Evolutionary conservation across 64 coral and sea anemone species (phyloP).

Genomic region (Catalaphyllia jardinei): DNA sequence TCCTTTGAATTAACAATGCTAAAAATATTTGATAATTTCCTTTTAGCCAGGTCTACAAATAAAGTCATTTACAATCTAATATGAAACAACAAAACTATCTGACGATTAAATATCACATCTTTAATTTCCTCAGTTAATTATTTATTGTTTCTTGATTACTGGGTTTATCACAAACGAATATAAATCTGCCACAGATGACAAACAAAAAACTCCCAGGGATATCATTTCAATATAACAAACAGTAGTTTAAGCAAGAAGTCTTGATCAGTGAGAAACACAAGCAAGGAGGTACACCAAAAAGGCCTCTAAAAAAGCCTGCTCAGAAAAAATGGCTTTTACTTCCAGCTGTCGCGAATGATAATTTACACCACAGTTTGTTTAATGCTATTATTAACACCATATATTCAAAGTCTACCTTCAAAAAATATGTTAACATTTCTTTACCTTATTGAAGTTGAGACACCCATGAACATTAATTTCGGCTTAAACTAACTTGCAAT

Average conservation of each 20-base stretch:
- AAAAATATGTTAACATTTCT: neutral
- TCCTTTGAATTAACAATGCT: too few species aligned
- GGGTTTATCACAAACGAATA: neutral
- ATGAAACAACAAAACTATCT: neutral
- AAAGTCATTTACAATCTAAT: too few species aligned
- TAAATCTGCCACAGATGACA: neutral
- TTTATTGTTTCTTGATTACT: neutral
- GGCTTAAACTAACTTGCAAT: neutral
- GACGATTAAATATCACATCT: neutral
- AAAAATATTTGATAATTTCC: too few species aligned
- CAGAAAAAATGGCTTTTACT: neutral
- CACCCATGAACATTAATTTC: neutral
- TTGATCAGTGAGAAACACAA: neutral
- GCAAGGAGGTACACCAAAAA: too few species aligned
- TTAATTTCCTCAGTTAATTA: neutral
- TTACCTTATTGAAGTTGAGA: neutral
- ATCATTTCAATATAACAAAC: neutral
- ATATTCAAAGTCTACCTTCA: neutral
- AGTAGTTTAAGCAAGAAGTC: neutral
- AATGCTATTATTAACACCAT: neutral
- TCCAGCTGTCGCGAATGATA: constrained; percentile 2
- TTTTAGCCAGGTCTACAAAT: too few species aligned
- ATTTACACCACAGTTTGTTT: neutral
- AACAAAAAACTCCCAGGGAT: neutral
- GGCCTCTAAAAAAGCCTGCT: neutral